Evolutionary conservation across 2,888 invertebrate species (phyloP).

Genomic region (Eupelmus urozonus): DNA sequence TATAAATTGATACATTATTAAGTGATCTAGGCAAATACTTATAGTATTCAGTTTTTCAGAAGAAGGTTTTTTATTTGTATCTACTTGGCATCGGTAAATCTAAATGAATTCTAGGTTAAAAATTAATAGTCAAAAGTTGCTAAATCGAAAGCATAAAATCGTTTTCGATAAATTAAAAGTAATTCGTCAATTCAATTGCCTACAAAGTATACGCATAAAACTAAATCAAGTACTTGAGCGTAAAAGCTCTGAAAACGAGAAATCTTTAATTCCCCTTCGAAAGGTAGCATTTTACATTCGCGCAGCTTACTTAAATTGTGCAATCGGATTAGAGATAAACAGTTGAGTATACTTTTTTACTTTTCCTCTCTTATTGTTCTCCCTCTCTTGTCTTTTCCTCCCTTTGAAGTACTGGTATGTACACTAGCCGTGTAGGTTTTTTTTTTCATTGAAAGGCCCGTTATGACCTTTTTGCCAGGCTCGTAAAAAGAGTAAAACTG

Average conservation of each 20-base stretch:
- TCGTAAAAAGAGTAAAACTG: conserved; percentile 33
- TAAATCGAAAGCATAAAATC: too few species aligned
- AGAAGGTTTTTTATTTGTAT: too few species aligned
- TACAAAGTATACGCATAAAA: conserved; percentile 11
- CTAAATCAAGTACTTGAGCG: background rate
- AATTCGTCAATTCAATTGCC: conserved; percentile 32
- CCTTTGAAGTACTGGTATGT: background rate
- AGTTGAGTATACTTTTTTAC: background rate
- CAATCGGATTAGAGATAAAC: conserved; percentile 50
- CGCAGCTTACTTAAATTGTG: conserved; percentile 28
- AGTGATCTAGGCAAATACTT: too few species aligned
- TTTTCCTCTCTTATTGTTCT: background rate
- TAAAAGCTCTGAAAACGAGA: background rate
- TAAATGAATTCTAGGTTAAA: too few species aligned
- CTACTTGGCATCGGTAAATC: too few species aligned
- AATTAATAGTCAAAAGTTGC: too few species aligned
- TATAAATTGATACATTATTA: too few species aligned
- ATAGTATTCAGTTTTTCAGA: too few species aligned
- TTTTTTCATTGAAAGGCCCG: conserved; percentile 25
- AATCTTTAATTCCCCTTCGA: background rate
- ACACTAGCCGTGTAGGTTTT: background rate
- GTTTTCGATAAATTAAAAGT: conserved; percentile 38
- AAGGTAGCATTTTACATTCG: conserved; percentile 17
- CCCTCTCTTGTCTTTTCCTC: background rate
- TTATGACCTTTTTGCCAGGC: conserved; percentile 23